Percentiles rank a stretch among this genome's conserved stretches.
Conservation (phyloP, 2,888 invertebrate species). For the Orthonevra nobilis region DNA sequence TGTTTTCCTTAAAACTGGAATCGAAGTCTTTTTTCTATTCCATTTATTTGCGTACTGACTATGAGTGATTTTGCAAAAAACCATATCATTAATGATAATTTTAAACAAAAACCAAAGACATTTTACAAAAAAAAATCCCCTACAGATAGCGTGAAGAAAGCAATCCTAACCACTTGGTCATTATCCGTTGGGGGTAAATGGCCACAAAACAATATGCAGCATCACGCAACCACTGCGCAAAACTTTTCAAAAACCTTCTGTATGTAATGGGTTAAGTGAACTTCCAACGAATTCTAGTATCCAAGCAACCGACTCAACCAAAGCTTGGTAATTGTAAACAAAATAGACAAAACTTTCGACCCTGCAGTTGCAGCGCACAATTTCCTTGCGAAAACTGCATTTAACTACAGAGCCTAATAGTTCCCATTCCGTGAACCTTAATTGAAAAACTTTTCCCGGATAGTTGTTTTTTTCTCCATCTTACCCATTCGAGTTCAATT, state of each 20-base stretch:
- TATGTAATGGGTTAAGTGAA: conserved; percentile 46
- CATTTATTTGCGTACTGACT: too few relatives aligned
- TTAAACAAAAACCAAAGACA: too few relatives aligned
- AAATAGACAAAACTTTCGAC: conserved; percentile 53
- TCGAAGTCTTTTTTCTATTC: too few relatives aligned
- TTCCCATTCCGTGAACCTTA: conserved; percentile 53
- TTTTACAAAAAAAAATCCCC: too few relatives aligned
- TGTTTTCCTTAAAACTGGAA: too few relatives aligned
- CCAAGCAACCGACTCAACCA: not conserved
- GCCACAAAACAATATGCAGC: conserved; percentile 19
- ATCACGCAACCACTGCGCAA: conserved; percentile 8
- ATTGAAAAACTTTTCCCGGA: conserved; percentile 65
- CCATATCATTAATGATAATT: too few relatives aligned
- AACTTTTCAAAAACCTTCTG: conserved; percentile 35
- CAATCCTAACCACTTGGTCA: conserved; percentile 15
- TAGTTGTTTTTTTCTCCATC: conserved; percentile 27
- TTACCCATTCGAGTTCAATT: conserved; percentile 50
- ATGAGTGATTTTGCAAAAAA: too few relatives aligned
- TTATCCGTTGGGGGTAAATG: not conserved
- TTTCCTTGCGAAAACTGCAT: conserved; percentile 36
- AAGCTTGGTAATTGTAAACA: conserved; percentile 38
- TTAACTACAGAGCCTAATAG: conserved; percentile 58
- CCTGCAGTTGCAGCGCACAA: conserved; percentile 23
- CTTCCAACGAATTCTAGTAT: conserved; percentile 4
- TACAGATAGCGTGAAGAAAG: too few relatives aligned